Evolutionary conservation across 2,888 invertebrate species (phyloP).

Genomic region (Aphidius colemani): DNA sequence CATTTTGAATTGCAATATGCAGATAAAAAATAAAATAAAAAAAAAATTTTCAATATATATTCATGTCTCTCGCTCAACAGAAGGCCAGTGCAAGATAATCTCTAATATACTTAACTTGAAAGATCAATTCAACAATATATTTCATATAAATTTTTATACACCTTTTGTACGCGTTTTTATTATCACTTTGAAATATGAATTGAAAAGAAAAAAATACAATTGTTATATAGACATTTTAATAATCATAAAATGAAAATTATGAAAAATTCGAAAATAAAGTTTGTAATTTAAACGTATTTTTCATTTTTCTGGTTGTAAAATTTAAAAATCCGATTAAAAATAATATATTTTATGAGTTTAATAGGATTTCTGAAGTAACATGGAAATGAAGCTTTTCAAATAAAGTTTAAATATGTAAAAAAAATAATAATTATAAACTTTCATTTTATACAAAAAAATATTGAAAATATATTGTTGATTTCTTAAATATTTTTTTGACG

Average conservation of each 20-base stretch:
- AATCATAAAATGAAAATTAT: background rate
- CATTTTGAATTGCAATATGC: background rate
- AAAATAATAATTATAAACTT: too few species aligned
- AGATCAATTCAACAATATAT: constrained; percentile 31
- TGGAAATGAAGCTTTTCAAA: too few species aligned
- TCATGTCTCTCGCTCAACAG: constrained; percentile 13
- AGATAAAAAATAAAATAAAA: background rate
- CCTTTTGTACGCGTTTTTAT: constrained; percentile 12
- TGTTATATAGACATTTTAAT: background rate
- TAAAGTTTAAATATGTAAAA: too few species aligned
- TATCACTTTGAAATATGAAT: constrained; percentile 2
- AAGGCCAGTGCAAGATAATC: constrained; percentile 33
- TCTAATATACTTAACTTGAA: constrained; percentile 30
- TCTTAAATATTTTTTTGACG: too few species aligned
- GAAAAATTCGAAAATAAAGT: background rate
- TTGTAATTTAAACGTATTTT: background rate
- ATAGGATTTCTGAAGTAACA: too few species aligned
- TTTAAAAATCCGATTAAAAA: too few species aligned
- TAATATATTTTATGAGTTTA: too few species aligned
- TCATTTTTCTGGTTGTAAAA: background rate
- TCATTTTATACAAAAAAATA: too few species aligned
- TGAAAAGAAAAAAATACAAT: background rate
- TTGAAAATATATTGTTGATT: too few species aligned
- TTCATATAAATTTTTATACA: constrained; percentile 28
- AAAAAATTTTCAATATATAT: constrained; percentile 20